Evolutionary conservation across 2,797 vertebrate species (phyloP).

Genomic region (Helarctos malayanus): DNA sequence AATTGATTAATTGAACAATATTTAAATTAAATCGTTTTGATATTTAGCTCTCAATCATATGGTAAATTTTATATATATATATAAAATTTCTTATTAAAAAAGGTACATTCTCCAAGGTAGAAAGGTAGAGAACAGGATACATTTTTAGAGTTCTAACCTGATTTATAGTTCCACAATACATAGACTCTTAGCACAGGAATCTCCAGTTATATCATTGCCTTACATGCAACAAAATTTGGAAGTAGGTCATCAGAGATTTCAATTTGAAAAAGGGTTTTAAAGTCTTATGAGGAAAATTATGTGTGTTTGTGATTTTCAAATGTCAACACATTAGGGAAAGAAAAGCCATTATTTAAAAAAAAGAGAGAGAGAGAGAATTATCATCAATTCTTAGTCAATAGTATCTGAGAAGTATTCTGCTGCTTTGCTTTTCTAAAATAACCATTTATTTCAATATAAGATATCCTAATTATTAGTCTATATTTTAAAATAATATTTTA

Average conservation of each 20-base stretch:
- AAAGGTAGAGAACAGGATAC: background rate
- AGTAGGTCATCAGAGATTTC: background rate
- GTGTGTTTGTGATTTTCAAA: background rate
- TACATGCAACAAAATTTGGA: background rate
- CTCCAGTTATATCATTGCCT: background rate
- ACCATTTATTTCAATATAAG: background rate
- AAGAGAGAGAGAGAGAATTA: background rate
- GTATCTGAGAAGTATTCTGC: background rate
- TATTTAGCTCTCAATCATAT: background rate
- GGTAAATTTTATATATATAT: background rate
- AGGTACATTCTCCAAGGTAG: background rate
- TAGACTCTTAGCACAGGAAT: background rate
- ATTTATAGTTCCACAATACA: background rate
- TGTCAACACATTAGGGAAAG: background rate
- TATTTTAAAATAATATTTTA: background rate
- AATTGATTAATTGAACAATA: background rate
- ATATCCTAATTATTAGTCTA: background rate
- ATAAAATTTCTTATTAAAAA: background rate
- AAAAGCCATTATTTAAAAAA: background rate
- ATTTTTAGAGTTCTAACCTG: background rate
- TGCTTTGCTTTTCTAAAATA: constrained; percentile 1
- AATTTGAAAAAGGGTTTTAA: background rate
- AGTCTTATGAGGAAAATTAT: background rate
- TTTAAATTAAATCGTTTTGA: background rate
- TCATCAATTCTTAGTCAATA: background rate